phyloP scores from a whole-genome alignment of 2,113 vertebrate species.

The Thermophis baileyi region DNA sequence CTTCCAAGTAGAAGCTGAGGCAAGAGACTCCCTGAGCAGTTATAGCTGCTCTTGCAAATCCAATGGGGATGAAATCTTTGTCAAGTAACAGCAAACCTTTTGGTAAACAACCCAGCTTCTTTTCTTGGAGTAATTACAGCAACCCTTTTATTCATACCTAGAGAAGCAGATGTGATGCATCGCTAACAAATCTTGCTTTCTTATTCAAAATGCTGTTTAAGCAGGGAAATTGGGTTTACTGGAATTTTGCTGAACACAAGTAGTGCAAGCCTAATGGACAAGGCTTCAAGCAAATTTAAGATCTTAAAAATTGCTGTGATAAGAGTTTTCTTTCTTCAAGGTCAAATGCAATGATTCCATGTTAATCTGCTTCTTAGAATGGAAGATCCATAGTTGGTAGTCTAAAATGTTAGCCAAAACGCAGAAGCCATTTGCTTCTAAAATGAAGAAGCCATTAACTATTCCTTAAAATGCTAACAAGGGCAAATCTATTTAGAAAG shows the following conservation, averaged over 20 bases:
- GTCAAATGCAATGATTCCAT: not conserved
- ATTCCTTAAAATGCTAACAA: not conserved
- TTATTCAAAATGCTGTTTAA: not conserved
- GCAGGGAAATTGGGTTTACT: not conserved
- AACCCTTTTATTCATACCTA: slow-evolving; percentile 4
- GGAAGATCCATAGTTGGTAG: not conserved
- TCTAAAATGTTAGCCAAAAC: not conserved
- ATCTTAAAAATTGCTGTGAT: not conserved
- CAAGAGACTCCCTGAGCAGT: slow-evolving; percentile 34
- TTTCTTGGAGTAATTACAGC: slow-evolving; percentile 18
- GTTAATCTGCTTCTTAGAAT: no score
- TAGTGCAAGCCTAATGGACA: not conserved
- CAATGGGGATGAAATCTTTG: slow-evolving; percentile 22
- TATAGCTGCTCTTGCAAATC: slow-evolving; percentile 22
- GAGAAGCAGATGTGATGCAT: not conserved
- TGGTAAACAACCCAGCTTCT: slow-evolving; percentile 34
- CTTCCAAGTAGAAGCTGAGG: slow-evolving; percentile 3
- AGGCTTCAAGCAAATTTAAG: not conserved
- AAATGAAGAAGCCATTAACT: no score
- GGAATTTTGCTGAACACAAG: not conserved
- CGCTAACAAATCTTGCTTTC: slow-evolving; percentile 17
- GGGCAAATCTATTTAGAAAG: not conserved
- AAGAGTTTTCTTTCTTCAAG: not conserved
- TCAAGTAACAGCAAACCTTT: slow-evolving; percentile 3
- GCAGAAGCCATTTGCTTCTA: no score